Evolutionary conservation across 2,797 vertebrate species (phyloP).

Genomic region (Smutsia temminckii): DNA sequence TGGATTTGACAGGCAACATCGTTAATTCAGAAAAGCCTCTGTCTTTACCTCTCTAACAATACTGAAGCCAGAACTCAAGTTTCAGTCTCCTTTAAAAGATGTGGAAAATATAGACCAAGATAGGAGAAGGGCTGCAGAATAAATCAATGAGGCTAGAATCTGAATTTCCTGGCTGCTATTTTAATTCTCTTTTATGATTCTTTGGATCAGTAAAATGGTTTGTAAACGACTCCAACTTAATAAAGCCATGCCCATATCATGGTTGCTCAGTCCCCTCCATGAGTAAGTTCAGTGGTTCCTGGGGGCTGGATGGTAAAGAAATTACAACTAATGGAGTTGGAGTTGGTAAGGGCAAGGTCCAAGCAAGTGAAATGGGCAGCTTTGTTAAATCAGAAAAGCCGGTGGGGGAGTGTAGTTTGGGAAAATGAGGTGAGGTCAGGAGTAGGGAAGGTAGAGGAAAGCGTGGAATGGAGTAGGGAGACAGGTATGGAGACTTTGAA

Average conservation of each 20-base stretch:
- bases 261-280: neutral
- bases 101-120: neutral
- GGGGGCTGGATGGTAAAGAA: neutral
- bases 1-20: neutral
- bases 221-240: neutral
- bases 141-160: neutral
- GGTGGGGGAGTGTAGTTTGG: neutral
- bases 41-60: neutral
- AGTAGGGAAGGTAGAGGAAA: neutral
- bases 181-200: neutral
- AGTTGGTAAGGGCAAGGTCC: neutral
- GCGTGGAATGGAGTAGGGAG: fast-evolving
- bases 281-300: neutral
- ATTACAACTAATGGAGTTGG: neutral
- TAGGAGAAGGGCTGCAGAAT: neutral
- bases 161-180: neutral
- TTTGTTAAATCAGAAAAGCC: neutral
- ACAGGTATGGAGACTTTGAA: neutral
- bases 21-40: slow-evolving; percentile 5
- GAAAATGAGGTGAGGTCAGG: neutral
- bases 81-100: neutral
- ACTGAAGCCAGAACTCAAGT: neutral
- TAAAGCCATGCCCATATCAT: no score
- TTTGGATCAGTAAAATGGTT: neutral
- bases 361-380: neutral